These are phyloP conservation scores for Clanis bilineata DNA, from an alignment of 2,888 invertebrate species.

Conservation along the genomic window DNA sequence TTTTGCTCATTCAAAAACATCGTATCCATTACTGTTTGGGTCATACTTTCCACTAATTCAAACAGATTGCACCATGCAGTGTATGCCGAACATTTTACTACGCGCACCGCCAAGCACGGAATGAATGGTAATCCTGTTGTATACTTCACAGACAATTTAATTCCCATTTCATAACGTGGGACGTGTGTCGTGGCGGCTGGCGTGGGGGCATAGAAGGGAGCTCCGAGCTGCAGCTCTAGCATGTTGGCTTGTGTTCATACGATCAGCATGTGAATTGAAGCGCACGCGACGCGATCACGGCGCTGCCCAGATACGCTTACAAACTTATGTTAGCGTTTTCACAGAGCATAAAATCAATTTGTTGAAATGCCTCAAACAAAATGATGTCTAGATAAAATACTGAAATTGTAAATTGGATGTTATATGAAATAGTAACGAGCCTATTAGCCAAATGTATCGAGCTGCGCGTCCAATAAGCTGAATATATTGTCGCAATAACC, in stretches of 20 bases:
- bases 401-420: neutral
- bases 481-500: conserved; percentile 43
- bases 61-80: neutral
- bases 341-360: conserved; percentile 17
- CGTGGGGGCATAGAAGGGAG: conserved; percentile 16
- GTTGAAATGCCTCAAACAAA: conserved; percentile 1
- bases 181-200: conserved; percentile 43
- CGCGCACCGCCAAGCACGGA: neutral
- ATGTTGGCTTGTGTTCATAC: conserved; percentile 33
- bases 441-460: conserved; percentile 23
- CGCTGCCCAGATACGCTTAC: conserved; percentile 23
- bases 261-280: conserved; percentile 48
- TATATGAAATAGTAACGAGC: neutral
- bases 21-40: neutral
- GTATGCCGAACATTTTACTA: neutral
- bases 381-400: too few species aligned
- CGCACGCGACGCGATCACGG: conserved; percentile 42
- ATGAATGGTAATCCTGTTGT: conserved; percentile 50
- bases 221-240: neutral
- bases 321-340: conserved; percentile 20
- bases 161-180: conserved; percentile 64
- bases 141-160: conserved; percentile 73
- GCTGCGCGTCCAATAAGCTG: conserved; percentile 35
- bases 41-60: neutral
- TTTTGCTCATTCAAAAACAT: neutral